Conservation (phyloP, 2,797 vertebrate species). For the Ambastaia sidthimunki region DNA sequence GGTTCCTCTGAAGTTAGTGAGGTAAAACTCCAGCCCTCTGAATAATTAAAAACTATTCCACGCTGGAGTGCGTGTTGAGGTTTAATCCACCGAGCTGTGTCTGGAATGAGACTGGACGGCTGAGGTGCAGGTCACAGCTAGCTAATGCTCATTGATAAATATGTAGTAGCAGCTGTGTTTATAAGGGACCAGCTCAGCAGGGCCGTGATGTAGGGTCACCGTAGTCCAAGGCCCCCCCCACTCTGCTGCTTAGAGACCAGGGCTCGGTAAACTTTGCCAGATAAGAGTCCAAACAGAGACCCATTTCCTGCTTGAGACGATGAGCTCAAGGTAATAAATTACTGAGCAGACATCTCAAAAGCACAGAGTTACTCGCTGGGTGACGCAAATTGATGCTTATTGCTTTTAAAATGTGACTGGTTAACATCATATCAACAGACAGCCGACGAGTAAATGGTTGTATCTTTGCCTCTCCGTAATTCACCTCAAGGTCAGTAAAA, state of each 20-base stretch:
- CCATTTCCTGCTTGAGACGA: slow-evolving; percentile 8
- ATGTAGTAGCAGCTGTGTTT: slow-evolving; percentile 41
- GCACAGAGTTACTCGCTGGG: neutral
- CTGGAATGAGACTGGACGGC: neutral
- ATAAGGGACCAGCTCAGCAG: slow-evolving; percentile 3
- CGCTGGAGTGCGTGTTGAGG: neutral
- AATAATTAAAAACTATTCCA: slow-evolving; percentile 44
- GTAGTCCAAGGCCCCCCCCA: neutral
- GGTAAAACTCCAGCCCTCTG: neutral
- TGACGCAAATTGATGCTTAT: neutral
- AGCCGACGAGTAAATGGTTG: slow-evolving; percentile 9
- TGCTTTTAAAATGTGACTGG: slow-evolving; percentile 12
- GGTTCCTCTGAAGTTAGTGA: neutral
- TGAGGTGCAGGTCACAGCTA: slow-evolving; percentile 2
- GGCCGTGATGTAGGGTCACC: slow-evolving; percentile 18
- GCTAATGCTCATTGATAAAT: slow-evolving; percentile 46
- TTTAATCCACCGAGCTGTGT: slow-evolving; percentile 19
- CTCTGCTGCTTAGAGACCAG: slow-evolving; percentile 11
- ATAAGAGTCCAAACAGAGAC: slow-evolving; percentile 15
- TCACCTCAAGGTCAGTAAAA: slow-evolving; percentile 41
- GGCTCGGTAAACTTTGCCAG: slow-evolving; percentile 13
- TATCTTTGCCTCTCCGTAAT: neutral
- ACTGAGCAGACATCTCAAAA: neutral
- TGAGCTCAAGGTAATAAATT: slow-evolving; percentile 16
- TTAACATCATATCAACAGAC: slow-evolving; percentile 17